A percentile compares a stretch with the other conserved stretches of the same genome.
Conservation (phyloP, 2,888 invertebrate species). For the Saturnia japonica region DNA sequence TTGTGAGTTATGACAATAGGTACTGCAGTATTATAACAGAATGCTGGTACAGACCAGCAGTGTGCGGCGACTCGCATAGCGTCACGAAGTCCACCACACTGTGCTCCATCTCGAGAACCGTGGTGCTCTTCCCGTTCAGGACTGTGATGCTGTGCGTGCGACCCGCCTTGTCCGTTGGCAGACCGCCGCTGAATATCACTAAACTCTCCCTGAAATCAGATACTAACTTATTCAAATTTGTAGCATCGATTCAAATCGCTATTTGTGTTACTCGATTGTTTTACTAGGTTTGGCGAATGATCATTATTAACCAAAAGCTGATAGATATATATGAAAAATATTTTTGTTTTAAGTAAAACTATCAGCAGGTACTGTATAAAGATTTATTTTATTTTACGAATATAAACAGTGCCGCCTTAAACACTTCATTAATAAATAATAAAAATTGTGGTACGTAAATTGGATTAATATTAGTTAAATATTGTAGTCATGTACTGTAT, state of each 20-base stretch:
- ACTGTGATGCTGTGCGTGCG: conserved; percentile 97
- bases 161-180: conserved; percentile 94
- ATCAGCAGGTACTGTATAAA: too few relatives aligned
- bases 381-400: too few relatives aligned
- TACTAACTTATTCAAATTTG: neutral
- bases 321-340: neutral
- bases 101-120: conserved; percentile 99
- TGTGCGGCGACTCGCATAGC: conserved; percentile 96
- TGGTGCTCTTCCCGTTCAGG: conserved; percentile 97
- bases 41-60: conserved; percentile 88
- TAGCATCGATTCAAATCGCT: neutral
- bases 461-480: too few relatives aligned
- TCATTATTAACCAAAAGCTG: neutral
- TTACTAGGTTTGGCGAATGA: neutral
- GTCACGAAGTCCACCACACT: conserved; percentile 98
- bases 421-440: too few relatives aligned
- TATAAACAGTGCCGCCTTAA: too few relatives aligned
- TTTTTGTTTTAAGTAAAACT: neutral
- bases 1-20: neutral
- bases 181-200: conserved; percentile 98
- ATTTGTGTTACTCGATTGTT: too few relatives aligned
- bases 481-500: too few relatives aligned
- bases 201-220: conserved; percentile 89
- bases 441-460: too few relatives aligned
- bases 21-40: neutral